Evolutionary conservation across 2,888 invertebrate genomes (phyloP), one percentile per base, ranked within the genome.

Genomic region (Thysanoteuthis rhombus): DNA sequence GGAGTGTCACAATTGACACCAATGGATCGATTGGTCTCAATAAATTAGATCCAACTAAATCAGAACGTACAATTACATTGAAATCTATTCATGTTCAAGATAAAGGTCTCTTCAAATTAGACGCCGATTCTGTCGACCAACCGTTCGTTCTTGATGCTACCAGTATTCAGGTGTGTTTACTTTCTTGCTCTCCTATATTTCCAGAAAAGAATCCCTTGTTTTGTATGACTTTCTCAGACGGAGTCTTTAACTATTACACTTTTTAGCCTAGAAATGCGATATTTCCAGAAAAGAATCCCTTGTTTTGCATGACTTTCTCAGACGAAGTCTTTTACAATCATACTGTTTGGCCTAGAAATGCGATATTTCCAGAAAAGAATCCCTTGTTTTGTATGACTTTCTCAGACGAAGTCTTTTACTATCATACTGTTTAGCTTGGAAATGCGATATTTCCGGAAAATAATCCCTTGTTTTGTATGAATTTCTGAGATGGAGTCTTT

Each of bases 31-130:
- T 96, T 42, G 96, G 95, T 32, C 94, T 94, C 39, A 92, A 93
- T 45, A 94, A 94, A 39, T 75, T 75, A 10, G 75, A 75, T 75
- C 75, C 75, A 12, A 75, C 36, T 75, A 75, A n/a, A 75, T 90
- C 93, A 5, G 94, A 94, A 8, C 94, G 94, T 8, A 93, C 52
- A 1, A 93, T 96, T 19, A 94, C 95, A 25, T 93, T 96, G 25
- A 94, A 95, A 38, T 94, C 95, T 22, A 94, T 96, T 6, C 95
- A 96, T 94, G 95, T 96, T 0, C 96, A 96, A 92, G 95, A 95
- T 92, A 94, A 94, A 40, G 96, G 96, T 22, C 95, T 95, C 36
- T 95, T 96, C 92, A 93, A 95, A 90, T 94, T 96, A 92, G 93
- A 94, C 12, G 91, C 91, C 2, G 10, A 3, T 39, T 91, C 91